phyloP scores from a whole-genome alignment of 2,888 invertebrate genomes.

The Tachina lurida region DNA sequence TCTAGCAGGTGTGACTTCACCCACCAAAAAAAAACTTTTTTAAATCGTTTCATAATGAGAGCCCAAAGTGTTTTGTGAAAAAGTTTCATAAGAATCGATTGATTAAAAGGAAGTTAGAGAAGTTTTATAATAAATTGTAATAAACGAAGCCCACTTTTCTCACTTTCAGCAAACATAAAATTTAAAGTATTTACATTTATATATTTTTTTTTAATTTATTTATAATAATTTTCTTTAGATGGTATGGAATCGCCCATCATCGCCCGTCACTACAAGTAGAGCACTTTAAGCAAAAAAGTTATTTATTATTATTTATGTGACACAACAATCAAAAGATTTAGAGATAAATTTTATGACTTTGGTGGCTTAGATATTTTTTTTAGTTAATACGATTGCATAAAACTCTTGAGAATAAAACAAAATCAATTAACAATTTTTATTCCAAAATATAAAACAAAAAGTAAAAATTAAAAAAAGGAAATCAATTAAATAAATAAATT shows the following conservation, averaged over 20 bases:
- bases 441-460: neutral
- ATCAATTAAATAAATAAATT: slow-evolving; percentile 16
- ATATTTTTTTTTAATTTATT: too few relatives aligned
- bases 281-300: slow-evolving; percentile 47
- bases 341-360: slow-evolving; percentile 50
- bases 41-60: too few relatives aligned
- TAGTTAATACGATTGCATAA: slow-evolving; percentile 46
- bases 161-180: too few relatives aligned
- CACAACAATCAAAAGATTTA: slow-evolving; percentile 63
- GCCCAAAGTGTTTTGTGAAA: too few relatives aligned
- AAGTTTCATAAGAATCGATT: too few relatives aligned
- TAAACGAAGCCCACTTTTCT: too few relatives aligned
- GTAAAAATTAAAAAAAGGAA: neutral
- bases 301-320: slow-evolving; percentile 54
- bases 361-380: slow-evolving; percentile 4
- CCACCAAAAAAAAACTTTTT: too few relatives aligned
- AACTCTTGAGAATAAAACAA: slow-evolving; percentile 54
- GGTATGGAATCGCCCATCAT: slow-evolving; percentile 53
- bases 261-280: slow-evolving; percentile 46
- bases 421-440: slow-evolving; percentile 46
- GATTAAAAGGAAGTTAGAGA: too few relatives aligned
- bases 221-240: neutral
- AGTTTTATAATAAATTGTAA: too few relatives aligned
- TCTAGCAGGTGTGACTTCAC: too few relatives aligned
- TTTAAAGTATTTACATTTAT: too few relatives aligned